phyloP scores from a whole-genome alignment of 1,140 invertebrate species.

The Drosophila elegans region DNA sequence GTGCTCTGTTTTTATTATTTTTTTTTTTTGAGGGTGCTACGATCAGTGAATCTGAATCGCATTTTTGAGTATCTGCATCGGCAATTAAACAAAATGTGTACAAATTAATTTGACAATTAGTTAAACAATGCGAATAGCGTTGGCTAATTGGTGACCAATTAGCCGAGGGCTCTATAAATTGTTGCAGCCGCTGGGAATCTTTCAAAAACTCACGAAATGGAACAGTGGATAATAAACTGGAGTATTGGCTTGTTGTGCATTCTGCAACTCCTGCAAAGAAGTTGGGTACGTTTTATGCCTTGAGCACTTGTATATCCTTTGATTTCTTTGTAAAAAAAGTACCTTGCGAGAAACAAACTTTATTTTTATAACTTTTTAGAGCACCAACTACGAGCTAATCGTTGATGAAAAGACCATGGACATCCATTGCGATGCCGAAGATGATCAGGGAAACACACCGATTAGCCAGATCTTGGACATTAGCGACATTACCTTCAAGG shows the following conservation, averaged over 20 bases:
- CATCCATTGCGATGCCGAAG: slow-evolving; percentile 13
- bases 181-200: slow-evolving; percentile 3
- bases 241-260: slow-evolving; percentile 6
- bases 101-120: slow-evolving; percentile 56
- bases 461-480: slow-evolving; percentile 37
- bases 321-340: not conserved
- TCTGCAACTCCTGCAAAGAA: not conserved
- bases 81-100: slow-evolving; percentile 43
- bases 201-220: slow-evolving; percentile 6
- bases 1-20: not conserved
- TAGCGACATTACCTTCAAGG: not conserved
- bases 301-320: too few species aligned
- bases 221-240: not conserved
- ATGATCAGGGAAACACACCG: slow-evolving; percentile 19
- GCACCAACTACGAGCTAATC: slow-evolving; percentile 34
- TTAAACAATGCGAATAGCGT: slow-evolving; percentile 34
- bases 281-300: not conserved
- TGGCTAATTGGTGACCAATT: slow-evolving; percentile 56
- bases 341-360: too few species aligned
- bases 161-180: slow-evolving; percentile 32
- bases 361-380: slow-evolving; percentile 5
- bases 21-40: slow-evolving; percentile 4
- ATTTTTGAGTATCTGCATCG: slow-evolving; percentile 10
- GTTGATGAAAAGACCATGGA: slow-evolving; percentile 36
- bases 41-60: slow-evolving; percentile 29